Percentiles rank a stretch among this genome's conserved stretches.
These are phyloP conservation scores for Eilema depressum DNA, from an alignment of 2,888 invertebrate genomes.

Conservation along the genomic window DNA sequence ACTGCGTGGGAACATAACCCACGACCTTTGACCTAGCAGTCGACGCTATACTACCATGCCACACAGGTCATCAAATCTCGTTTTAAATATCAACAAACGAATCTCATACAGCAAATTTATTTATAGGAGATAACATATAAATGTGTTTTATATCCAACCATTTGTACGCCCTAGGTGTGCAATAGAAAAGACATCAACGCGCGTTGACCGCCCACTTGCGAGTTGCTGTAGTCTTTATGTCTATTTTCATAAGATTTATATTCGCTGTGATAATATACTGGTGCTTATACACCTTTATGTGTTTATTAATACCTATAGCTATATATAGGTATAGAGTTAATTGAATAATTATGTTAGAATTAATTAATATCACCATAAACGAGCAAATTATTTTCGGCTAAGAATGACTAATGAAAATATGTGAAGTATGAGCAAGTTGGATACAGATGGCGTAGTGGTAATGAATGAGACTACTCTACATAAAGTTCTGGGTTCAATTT, in stretches of 20 bases:
- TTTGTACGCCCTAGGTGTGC: constrained; percentile 41
- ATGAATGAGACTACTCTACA: too few relatives aligned
- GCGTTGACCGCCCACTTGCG: constrained; percentile 27
- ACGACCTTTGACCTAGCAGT: neutral
- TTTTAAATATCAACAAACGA: constrained; percentile 55
- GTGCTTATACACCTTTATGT: too few relatives aligned
- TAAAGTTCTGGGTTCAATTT: too few relatives aligned
- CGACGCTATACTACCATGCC: neutral
- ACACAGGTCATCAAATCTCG: neutral
- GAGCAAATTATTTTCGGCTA: neutral
- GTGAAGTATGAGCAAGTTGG: too few relatives aligned
- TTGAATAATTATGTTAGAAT: neutral
- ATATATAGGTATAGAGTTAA: neutral
- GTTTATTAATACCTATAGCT: neutral
- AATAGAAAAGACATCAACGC: constrained; percentile 70
- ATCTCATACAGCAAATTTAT: constrained; percentile 55
- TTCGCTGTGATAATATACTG: neutral
- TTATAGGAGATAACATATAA: constrained; percentile 10
- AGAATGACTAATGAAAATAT: neutral
- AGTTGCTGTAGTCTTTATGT: neutral
- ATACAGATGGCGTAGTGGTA: too few relatives aligned
- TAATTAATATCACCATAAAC: neutral
- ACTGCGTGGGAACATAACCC: neutral
- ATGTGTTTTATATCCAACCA: constrained; percentile 37
- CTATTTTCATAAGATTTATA: neutral